phyloP scores from a whole-genome alignment of 30 jellyfish, hydroid and myxozoan species.

The Hydractinia symbiolongicarpus region DNA sequence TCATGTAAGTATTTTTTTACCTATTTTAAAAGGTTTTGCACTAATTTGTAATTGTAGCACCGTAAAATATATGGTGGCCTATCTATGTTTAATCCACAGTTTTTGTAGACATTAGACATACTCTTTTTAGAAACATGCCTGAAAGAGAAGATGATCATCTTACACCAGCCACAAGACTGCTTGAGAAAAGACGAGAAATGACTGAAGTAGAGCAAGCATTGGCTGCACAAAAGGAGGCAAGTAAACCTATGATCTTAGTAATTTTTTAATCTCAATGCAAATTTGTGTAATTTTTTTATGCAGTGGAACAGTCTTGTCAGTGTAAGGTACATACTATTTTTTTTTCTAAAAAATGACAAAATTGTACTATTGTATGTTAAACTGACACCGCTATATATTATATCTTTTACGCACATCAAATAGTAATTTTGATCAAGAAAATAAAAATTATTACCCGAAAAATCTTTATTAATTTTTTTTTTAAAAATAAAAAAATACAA shows the following conservation, averaged over 20 bases:
- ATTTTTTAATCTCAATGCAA: not conserved
- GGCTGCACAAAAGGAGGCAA: conserved; percentile 93
- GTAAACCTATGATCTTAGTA: not conserved
- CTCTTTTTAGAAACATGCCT: conserved; percentile 73
- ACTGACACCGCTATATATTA: too few relatives aligned
- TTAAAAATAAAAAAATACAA: too few relatives aligned
- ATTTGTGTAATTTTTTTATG: not conserved
- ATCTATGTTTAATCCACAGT: not conserved
- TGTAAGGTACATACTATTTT: not conserved
- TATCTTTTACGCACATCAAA: not conserved
- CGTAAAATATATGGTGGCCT: not conserved
- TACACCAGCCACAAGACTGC: conserved; percentile 95
- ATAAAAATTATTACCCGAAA: too few relatives aligned
- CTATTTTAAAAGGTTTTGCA: not conserved
- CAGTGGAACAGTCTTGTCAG: too few relatives aligned
- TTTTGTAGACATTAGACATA: not conserved
- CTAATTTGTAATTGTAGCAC: not conserved
- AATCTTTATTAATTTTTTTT: too few relatives aligned
- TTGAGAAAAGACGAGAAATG: conserved; percentile 94
- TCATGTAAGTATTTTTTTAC: conserved; percentile 49
- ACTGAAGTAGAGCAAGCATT: conserved; percentile 96
- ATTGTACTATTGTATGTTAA: not conserved
- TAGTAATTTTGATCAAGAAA: too few relatives aligned
- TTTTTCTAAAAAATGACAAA: not conserved
- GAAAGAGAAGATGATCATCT: conserved; percentile 94